Conservation (phyloP, 2,113 vertebrate genomes). For the Gobius niger region DNA sequence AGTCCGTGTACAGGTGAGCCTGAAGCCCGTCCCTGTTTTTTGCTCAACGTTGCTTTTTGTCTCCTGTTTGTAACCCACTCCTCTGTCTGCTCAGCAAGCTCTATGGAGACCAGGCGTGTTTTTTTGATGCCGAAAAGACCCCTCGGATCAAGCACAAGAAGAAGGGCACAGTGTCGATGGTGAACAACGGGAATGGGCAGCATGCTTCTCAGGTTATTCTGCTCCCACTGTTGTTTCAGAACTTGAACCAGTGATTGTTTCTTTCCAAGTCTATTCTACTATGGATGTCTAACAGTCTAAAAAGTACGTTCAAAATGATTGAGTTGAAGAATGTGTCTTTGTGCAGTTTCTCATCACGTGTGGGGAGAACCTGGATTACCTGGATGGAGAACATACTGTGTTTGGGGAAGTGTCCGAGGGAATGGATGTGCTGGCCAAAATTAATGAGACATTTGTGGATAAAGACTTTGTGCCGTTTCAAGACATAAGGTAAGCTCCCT, state of each 20-base stretch:
- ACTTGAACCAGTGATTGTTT: background rate
- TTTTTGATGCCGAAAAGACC: slow-evolving; percentile 90
- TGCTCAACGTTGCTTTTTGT: background rate
- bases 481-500: slow-evolving; percentile 85
- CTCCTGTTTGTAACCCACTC: background rate
- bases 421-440: slow-evolving; percentile 88
- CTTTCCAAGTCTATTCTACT: too few species aligned
- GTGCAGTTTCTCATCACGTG: slow-evolving; percentile 92
- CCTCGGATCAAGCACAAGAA: slow-evolving; percentile 97
- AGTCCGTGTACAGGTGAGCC: slow-evolving; percentile 90
- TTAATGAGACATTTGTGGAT: slow-evolving; percentile 95
- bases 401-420: slow-evolving; percentile 98
- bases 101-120: slow-evolving; percentile 95
- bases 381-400: slow-evolving; percentile 93
- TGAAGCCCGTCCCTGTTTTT: background rate
- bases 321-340: background rate
- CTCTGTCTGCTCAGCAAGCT: slow-evolving; percentile 80
- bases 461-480: slow-evolving; percentile 94
- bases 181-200: slow-evolving; percentile 92
- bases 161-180: slow-evolving; percentile 95
- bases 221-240: background rate
- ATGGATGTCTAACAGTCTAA: too few species aligned
- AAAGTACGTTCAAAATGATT: background rate
- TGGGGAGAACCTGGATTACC: slow-evolving; percentile 91
- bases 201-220: slow-evolving; percentile 91